Evolutionary conservation across 2,888 invertebrate species (phyloP).

Genomic region (Tridacna gigas): DNA sequence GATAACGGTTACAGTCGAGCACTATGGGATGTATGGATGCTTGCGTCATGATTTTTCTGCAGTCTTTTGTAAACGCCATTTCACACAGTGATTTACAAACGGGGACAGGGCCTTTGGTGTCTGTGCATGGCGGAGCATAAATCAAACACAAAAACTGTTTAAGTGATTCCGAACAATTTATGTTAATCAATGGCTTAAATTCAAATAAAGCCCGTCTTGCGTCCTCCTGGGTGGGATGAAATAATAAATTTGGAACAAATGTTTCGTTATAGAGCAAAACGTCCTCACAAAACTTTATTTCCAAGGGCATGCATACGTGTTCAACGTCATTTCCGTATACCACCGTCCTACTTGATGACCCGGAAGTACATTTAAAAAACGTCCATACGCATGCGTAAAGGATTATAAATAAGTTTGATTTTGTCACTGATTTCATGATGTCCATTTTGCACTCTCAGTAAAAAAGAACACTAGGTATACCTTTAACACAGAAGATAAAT

Average conservation of each 20-base stretch:
- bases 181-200: conserved; percentile 52
- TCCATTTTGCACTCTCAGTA: not conserved
- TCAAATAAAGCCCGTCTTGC: conserved; percentile 38
- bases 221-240: conserved; percentile 45
- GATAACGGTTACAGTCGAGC: conserved; percentile 23
- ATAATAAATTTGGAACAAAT: conserved; percentile 56
- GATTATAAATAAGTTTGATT: not conserved
- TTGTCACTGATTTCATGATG: not conserved
- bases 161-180: conserved; percentile 42
- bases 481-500: no score
- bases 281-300: conserved; percentile 34
- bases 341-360: not conserved
- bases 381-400: conserved; percentile 11
- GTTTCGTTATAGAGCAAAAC: conserved; percentile 54
- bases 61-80: conserved; percentile 43
- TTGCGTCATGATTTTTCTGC: conserved; percentile 40
- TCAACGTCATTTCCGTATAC: conserved; percentile 21
- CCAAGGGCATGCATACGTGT: conserved; percentile 27
- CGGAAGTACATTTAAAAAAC: conserved; percentile 19
- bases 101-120: conserved; percentile 40
- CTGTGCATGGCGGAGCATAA: conserved; percentile 55
- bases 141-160: conserved; percentile 57
- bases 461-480: no score
- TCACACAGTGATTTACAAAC: conserved; percentile 54
- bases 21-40: conserved; percentile 34